A percentile compares a stretch with the other conserved stretches of the same genome.
Conservation (phyloP, 2,113 vertebrate genomes). For the Brachypteracias leptosomus region DNA sequence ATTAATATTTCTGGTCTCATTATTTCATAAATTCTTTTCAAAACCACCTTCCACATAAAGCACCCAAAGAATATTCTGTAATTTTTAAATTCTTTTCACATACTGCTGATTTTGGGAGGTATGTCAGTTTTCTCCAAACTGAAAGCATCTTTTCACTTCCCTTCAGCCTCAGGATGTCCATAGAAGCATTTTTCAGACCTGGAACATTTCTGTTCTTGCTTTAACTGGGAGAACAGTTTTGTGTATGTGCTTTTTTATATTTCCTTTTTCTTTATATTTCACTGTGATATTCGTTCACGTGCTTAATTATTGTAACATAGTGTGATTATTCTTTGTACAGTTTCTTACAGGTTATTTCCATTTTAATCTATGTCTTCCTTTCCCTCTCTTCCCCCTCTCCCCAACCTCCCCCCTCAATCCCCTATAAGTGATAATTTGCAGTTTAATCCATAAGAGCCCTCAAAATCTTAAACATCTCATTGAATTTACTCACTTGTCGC, state of each 20-base stretch:
- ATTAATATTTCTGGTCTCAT: background rate
- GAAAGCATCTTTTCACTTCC: background rate
- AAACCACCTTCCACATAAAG: background rate
- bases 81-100: background rate
- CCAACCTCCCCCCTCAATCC: no score
- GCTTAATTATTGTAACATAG: background rate
- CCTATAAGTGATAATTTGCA: background rate
- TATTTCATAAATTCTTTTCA: background rate
- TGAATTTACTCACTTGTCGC: background rate
- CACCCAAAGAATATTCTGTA: background rate
- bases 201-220: background rate
- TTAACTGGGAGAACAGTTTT: background rate
- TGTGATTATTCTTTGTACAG: background rate
- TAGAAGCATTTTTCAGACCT: background rate
- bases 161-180: background rate
- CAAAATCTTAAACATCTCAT: background rate
- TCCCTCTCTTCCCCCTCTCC: no score
- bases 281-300: background rate
- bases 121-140: background rate
- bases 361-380: background rate
- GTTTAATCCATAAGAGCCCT: background rate
- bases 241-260: background rate
- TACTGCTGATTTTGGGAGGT: background rate
- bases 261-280: background rate
- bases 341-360: background rate